Evolutionary conservation across 2,797 vertebrate genomes (phyloP).

Genomic region (Manis crassicaudata): DNA sequence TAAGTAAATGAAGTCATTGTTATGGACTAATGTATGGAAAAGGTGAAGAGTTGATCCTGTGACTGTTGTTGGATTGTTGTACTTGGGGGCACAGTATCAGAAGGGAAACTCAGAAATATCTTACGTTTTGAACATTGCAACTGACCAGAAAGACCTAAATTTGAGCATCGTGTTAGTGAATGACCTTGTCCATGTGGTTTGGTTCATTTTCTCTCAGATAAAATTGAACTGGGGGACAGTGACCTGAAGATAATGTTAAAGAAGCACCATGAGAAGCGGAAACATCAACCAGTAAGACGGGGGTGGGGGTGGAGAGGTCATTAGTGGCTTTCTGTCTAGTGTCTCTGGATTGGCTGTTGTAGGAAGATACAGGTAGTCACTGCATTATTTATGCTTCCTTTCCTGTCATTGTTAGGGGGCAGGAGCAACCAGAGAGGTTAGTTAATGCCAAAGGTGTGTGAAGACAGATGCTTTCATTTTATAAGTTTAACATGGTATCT

Average conservation of each 20-base stretch:
- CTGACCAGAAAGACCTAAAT: not conserved
- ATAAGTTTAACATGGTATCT: not conserved
- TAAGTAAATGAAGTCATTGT: not conserved
- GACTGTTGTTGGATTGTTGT: not conserved
- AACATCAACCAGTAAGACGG: slow-evolving; percentile 93
- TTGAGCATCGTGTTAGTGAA: not conserved
- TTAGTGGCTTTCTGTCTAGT: not conserved
- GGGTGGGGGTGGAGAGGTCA: not conserved
- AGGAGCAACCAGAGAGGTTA: not conserved
- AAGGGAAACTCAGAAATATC: not conserved
- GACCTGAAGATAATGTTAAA: slow-evolving; percentile 94
- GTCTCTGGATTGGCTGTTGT: not conserved
- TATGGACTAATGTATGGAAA: not conserved
- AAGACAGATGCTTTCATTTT: not conserved
- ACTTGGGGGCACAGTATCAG: not conserved
- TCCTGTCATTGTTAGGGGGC: not conserved
- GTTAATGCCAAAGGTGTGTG: not conserved
- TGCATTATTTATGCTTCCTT: not conserved
- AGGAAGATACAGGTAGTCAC: not conserved
- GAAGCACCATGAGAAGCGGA: slow-evolving; percentile 96
- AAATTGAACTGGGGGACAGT: slow-evolving; percentile 92
- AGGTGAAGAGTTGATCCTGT: not conserved
- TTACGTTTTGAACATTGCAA: not conserved
- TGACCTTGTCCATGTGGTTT: slow-evolving; percentile 42
- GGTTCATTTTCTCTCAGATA: slow-evolving; percentile 87